Base-by-base conservation (phyloP, 1,140 invertebrate species). In the Parasteatoda tepidariorum region DNA sequence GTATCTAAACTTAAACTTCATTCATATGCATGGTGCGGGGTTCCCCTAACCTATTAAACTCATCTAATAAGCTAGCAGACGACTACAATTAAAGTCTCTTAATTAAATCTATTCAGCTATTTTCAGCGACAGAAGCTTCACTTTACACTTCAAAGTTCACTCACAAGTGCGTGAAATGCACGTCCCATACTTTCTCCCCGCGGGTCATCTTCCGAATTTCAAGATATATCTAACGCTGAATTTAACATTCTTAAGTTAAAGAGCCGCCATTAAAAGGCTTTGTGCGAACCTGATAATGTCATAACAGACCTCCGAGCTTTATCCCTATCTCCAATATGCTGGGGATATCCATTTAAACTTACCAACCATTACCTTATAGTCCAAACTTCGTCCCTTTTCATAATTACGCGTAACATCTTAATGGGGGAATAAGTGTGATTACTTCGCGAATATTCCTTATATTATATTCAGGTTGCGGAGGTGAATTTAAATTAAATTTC, bases 401-500 rank as follows among this genome's bases (percentile, higher is more conserved):
- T 67, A 67, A 67, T 67, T 67, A 24, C 31, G 13, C 5, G 64
- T 33, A 67, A 38, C 31, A 9, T 67, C 64, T 67, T 67, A 67
- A 67, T 67, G 64, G 18, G 30, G 3, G 24, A 48, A 11, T 26
- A 61, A 61, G 59, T 61, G 64, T 67, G 64, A 67, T 67, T 67
- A 67, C 33, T 67, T 67, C 34, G 64, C n/a, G 0, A 33, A 67
- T 67, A 67, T 33, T 67, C 22, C 22, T 22, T 22, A 24, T 67
- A 15, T 9, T 61, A n/a, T 48, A 18, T 48, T 9, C 38, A 48
- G 18, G 38, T 48, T 13, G 38, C 18, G 18, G 38, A 48, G 38
- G 38, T 48, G 38, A 48, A 48, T 48, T 48, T 48, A 48, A 48
- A 48, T 48, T 48, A 48, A 48, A 48, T 13, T 48, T 18, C 9